Evolutionary conservation across 2,888 invertebrate genomes (phyloP).

Genomic region (Mactromeris polynyma): DNA sequence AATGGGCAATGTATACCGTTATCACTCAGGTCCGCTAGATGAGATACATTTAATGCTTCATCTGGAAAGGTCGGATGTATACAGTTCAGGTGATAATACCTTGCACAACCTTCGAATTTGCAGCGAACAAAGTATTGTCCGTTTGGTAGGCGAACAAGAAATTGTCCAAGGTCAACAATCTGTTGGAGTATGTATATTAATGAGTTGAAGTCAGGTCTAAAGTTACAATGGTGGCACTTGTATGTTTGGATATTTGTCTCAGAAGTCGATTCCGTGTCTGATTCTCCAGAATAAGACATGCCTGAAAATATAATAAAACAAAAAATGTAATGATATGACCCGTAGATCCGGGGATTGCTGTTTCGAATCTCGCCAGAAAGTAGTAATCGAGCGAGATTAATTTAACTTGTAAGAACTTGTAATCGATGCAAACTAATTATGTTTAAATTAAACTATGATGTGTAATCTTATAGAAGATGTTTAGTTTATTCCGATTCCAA

Average conservation of each 20-base stretch:
- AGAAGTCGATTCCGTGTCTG: background rate
- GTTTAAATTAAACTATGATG: too few species aligned
- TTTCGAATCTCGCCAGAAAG: too few species aligned
- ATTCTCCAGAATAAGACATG: background rate
- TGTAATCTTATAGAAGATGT: too few species aligned
- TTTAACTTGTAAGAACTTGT: too few species aligned
- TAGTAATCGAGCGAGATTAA: too few species aligned
- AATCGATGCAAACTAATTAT: too few species aligned
- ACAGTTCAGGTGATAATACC: background rate
- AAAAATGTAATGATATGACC: too few species aligned
- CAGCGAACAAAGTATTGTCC: background rate
- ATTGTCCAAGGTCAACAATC: background rate
- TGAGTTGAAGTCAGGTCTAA: background rate
- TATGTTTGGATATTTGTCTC: background rate
- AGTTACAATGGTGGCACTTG: background rate
- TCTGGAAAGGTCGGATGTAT: background rate
- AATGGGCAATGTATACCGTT: background rate
- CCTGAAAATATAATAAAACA: background rate
- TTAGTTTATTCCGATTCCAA: too few species aligned
- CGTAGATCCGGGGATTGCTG: too few species aligned
- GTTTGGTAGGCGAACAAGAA: background rate
- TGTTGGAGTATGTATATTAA: too few species aligned
- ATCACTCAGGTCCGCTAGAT: background rate
- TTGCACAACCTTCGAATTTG: background rate
- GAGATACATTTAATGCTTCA: background rate